phyloP scores from a whole-genome alignment of 1,140 invertebrate species.

The Zaprionus ornatus region DNA sequence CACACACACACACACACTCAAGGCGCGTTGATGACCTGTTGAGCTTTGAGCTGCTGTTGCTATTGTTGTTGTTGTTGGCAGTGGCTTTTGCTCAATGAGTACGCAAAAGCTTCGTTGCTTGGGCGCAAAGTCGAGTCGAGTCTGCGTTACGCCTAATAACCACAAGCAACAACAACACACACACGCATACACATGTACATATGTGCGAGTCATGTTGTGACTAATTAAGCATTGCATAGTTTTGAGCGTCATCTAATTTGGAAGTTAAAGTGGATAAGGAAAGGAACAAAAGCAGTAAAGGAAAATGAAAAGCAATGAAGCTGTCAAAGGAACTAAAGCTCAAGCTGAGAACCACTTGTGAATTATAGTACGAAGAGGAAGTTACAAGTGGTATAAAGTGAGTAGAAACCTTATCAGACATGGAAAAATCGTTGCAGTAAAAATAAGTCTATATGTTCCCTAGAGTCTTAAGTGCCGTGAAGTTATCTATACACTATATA shows the following conservation, averaged over 20 bases:
- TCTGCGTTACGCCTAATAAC: constrained; percentile 41
- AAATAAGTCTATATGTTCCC: too few species aligned
- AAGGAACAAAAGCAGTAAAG: not conserved
- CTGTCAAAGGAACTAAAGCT: too few species aligned
- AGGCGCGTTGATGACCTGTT: constrained; percentile 25
- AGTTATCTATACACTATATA: too few species aligned
- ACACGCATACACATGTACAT: not conserved
- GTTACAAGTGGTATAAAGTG: too few species aligned
- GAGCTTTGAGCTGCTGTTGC: constrained; percentile 28
- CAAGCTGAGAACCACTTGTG: too few species aligned
- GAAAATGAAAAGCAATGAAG: too few species aligned
- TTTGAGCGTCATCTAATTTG: constrained; percentile 43
- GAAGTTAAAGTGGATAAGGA: not conserved
- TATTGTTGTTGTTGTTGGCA: not conserved
- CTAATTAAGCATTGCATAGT: constrained; percentile 64
- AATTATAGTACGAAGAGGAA: too few species aligned
- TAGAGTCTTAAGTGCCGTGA: not conserved
- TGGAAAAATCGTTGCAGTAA: too few species aligned
- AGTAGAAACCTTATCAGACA: too few species aligned
- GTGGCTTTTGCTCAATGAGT: constrained; percentile 6
- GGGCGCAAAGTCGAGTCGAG: constrained; percentile 13
- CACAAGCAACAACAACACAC: constrained; percentile 6
- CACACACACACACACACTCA: constrained; percentile 8
- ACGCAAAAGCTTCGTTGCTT: constrained; percentile 17
- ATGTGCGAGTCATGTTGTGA: constrained; percentile 15